Base-by-base conservation (phyloP, 2,113 vertebrate species). In the Tor tambroides region DNA sequence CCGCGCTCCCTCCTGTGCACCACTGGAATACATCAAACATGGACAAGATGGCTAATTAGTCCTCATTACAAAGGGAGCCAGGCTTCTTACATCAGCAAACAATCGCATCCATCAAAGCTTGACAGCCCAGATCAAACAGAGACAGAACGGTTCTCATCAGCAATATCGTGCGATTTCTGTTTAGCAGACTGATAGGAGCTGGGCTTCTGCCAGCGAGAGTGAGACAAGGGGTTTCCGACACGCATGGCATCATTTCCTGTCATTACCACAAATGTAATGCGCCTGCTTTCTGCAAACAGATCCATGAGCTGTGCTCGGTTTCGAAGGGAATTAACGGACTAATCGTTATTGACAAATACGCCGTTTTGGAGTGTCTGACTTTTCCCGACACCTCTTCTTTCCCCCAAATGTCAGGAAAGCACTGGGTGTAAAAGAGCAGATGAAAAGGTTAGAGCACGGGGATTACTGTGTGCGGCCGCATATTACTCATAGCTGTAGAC, bases 371-470 rank as follows among this genome's bases (percentile, higher is more conserved):
- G 49, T 38, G 43, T 74, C 30, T 56, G 32, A 84, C 23, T 84
- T 75, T 5, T 84, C 83, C 51, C 8, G 8, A 84, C 83, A 84
- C 83, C 83, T 84, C 83, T 41, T 84, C 82, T 92, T 92, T 93
- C 88, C 92, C 85, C 5, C 90, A 88, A 91, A 87, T 75, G 65
- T 93, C 93, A 94, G 92, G 81, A 88, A 92, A 94, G 87, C 81
- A 91, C 91, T 94, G 94, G 94, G 91, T 93, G 91, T 91, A 94
- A 94, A 94, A 94, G 94, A 95, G 93, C 94, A 95, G 94, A 93
- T 93, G 94, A 95, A 94, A 95, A 94, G 92, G 93, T 94, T 95
- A 90, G 69, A 90, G 89, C 83, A 77, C 19, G 84, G 91, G 92
- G 89, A 92, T 90, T 90, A 87, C 91, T 91, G 91, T 84, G 87